Base-by-base conservation (phyloP, 2,888 invertebrate species). In the Agrotis segetum region DNA sequence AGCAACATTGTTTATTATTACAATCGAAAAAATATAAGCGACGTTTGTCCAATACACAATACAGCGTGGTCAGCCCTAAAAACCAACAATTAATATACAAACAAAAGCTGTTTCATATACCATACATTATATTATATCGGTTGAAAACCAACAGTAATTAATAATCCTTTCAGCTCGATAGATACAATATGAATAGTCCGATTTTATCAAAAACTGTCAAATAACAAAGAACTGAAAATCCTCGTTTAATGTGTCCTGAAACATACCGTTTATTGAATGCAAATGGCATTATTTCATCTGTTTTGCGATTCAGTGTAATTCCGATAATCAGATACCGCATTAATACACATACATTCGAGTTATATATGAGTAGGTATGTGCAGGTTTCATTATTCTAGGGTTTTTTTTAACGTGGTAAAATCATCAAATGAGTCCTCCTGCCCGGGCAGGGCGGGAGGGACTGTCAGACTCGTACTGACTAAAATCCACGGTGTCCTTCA, bases 251-350 rank as follows among this genome's bases (percentile, higher is more conserved):
- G 61, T 66, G 66, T 67, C 63, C 50, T 46, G 16, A 50, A 62
- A 69, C 56, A 69, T n/a, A 16, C 65, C 44, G 60, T 49, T 46
- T 47, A 68, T 70, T 67, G 60, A 64, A 81, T 77, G 19, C 55
- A 50, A 77, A 75, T 62, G 13, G 21, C 71, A 61, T 69, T 69
- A 72, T 40, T 59, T 53, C 50, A 74, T 14, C 17, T 50, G 40
- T 55, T 50, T 40, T 29, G 21, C 63, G 34, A 63, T 83, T 63
- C 60, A 69, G 63, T 71, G 56, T 78, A 77, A 82, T 77, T 67
- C 49, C 61, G 63, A 71, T 81, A 81, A 72, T 84, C 78, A 55
- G 49, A 78, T 78, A 53, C 67, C 67, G 58, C 19, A 69, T 77
- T 67, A 59, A 73, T 74, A 61, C 24, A 16, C 53, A 17, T 52